Conservation (phyloP, 2,113 vertebrate genomes). For the Eurypyga helias region DNA sequence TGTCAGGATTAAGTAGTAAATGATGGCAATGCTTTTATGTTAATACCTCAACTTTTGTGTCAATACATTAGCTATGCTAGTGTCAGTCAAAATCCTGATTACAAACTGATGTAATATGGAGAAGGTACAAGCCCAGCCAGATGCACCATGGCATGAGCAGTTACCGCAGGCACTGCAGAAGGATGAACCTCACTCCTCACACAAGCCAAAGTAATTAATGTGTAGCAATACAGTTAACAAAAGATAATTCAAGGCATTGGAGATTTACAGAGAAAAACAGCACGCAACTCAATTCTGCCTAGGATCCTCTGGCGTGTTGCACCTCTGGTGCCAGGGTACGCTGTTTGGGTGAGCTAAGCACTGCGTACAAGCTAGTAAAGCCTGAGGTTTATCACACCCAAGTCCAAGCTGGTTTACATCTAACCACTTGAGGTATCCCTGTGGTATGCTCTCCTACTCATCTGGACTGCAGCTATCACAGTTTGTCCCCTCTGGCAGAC, state of each 20-base stretch:
- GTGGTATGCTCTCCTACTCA: background rate
- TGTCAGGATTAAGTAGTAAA: slow-evolving; percentile 3
- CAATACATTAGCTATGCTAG: background rate
- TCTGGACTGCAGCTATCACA: background rate
- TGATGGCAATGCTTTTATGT: background rate
- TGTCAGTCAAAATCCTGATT: background rate
- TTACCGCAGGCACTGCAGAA: accelerated
- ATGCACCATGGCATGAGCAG: background rate
- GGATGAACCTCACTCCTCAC: background rate
- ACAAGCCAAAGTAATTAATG: background rate
- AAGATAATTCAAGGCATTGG: background rate
- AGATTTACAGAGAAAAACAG: background rate
- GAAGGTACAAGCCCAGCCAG: background rate
- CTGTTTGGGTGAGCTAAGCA: background rate
- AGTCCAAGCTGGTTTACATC: background rate
- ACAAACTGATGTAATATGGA: background rate
- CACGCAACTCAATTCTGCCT: accelerated
- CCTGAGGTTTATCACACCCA: background rate
- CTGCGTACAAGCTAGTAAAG: background rate
- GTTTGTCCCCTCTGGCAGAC: background rate
- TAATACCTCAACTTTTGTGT: background rate
- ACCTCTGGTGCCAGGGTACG: accelerated
- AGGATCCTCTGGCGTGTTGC: background rate
- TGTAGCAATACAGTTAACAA: background rate
- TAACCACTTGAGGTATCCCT: background rate